Base-by-base conservation (phyloP, 2,888 invertebrate genomes). In the Epistrophe grossulariae region DNA sequence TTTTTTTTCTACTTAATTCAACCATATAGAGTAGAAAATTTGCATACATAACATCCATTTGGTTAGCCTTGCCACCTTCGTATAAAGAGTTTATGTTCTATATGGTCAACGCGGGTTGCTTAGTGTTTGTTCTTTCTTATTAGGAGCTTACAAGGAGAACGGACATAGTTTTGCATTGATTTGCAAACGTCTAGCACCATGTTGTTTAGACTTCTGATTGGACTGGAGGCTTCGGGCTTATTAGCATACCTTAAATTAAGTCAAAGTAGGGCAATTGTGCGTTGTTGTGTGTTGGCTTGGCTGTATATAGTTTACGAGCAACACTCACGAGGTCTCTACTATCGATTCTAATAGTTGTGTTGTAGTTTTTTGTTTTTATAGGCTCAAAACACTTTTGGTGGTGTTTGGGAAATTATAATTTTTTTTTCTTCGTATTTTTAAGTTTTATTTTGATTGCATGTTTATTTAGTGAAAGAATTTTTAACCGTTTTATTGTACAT, bases 211-310 rank as follows among this genome's bases (percentile, higher is more conserved):
- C 31, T 64, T 24, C 10, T 50, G 74, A 35, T 57, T 24, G 3
- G n/a, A n/a, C n/a, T 35, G 68, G n/a, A 40, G 45, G n/a, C 45
- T 24, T 57, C 73, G 45, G 35, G n/a, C 50, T 28, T 57, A 79
- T 84, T 71, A 66, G 74, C 74, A 72, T 79, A 76, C 48, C 66
- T 59, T 24, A 31, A 28, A 48, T 55, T 66, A 19, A 28, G 28
- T 38, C 43, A 31, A 84, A 72, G 50, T 76, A 80, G 84, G 66
- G 66, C 76, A 80, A 79, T 79, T 71, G 84, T 84, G 84, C 80
- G 80, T 84, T 60, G 71, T 72, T 66, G 24, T 60, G 24, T 24
- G 24, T 24, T 24, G 24, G n/a, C 13, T 79, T 66, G 48, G 48
- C 48, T 80, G 59, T 68, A 24, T 68, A 35, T 64, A 40, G 38